Conservation (phyloP, 2,113 vertebrate genomes). For the Etheostoma cragini region DNA sequence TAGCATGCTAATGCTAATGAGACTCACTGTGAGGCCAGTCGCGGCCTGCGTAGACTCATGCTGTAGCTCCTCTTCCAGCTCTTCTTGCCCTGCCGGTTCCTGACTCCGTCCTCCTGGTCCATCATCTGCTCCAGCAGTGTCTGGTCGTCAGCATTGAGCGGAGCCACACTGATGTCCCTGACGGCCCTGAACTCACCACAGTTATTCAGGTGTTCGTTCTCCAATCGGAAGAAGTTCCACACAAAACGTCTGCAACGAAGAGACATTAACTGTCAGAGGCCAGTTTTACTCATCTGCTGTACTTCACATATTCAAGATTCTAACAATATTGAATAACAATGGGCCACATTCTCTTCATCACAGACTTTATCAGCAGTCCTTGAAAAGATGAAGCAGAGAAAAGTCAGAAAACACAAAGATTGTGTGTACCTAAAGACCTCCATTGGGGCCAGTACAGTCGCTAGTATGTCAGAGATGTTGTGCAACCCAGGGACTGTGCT, state of each 20-base stretch:
- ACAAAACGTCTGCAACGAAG: conserved; percentile 90
- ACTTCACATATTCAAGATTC: not conserved
- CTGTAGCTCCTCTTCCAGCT: conserved; percentile 96
- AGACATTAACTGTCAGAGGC: not conserved
- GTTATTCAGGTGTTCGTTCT: conserved; percentile 99
- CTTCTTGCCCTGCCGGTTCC: conserved; percentile 95
- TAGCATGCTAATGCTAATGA: not conserved
- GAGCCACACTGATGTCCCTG: conserved; percentile 97
- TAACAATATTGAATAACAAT: not conserved
- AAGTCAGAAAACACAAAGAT: not conserved
- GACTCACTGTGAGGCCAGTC: conserved; percentile 93
- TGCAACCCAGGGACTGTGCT: conserved; percentile 77
- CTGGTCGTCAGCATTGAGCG: conserved; percentile 97
- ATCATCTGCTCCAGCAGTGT: conserved; percentile 99
- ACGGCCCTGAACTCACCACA: conserved; percentile 98
- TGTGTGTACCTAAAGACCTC: conserved; percentile 93
- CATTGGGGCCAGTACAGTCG: conserved; percentile 92
- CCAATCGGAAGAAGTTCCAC: conserved; percentile 99
- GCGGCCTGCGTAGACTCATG: conserved; percentile 91
- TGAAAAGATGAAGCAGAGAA: not conserved
- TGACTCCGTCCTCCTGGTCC: conserved; percentile 98
- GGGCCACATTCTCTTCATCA: not conserved
- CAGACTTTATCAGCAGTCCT: not conserved
- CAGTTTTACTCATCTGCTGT: not conserved
- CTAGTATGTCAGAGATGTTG: conserved; percentile 87